phyloP scores from a whole-genome alignment of 2,888 invertebrate species.

The Muschampia plurimacula region DNA sequence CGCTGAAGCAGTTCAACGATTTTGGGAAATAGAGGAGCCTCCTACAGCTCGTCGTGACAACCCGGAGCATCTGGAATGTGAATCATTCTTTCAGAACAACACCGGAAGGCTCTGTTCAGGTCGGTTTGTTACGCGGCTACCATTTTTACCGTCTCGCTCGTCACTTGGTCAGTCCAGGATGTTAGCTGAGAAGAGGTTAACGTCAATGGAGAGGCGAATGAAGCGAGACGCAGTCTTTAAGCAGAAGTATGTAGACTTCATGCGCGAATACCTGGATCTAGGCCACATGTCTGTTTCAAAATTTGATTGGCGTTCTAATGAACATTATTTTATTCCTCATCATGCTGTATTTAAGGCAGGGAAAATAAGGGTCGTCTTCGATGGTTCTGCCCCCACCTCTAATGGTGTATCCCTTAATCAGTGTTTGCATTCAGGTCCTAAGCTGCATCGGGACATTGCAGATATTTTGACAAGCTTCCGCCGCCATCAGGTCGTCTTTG shows the following conservation, averaged over 20 bases:
- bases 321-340: constrained; percentile 30
- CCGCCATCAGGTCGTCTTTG: constrained; percentile 28
- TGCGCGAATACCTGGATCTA: constrained; percentile 15
- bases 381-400: neutral
- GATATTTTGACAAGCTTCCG: constrained; percentile 21
- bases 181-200: neutral
- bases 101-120: constrained; percentile 28
- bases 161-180: neutral
- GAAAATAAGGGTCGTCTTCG: constrained; percentile 19
- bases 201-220: constrained; percentile 2
- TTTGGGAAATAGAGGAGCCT: constrained; percentile 25
- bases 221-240: neutral
- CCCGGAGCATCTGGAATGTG: constrained; percentile 25
- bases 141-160: constrained; percentile 7
- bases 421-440: constrained; percentile 14
- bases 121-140: constrained; percentile 20
- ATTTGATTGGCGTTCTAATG: constrained; percentile 17
- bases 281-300: constrained; percentile 26
- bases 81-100: constrained; percentile 24
- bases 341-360: constrained; percentile 21
- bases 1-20: constrained; percentile 18
- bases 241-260: constrained; percentile 7
- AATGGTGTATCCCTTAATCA: neutral
- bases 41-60: constrained; percentile 17
- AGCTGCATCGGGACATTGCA: constrained; percentile 19